Evolutionary conservation across 2,797 vertebrate species (phyloP).

Genomic region (Neosalanx taihuensis): DNA sequence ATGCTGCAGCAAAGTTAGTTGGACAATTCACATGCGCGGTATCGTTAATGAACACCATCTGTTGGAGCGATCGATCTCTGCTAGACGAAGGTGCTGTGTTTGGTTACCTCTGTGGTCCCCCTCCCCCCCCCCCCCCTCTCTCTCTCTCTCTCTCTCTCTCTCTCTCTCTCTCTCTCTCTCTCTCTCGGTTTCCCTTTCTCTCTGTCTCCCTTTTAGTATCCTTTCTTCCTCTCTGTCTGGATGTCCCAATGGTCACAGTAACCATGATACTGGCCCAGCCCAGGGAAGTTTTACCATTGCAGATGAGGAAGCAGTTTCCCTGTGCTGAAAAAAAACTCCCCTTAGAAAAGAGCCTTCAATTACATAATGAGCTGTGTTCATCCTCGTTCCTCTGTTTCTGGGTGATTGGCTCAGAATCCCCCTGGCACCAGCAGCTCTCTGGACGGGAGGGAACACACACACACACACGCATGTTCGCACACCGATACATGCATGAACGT

Average conservation of each 20-base stretch:
- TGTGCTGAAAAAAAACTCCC: not conserved
- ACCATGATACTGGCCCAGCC: not conserved
- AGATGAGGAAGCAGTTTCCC: not conserved
- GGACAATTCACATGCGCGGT: slow-evolving; percentile 13
- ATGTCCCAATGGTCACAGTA: not conserved
- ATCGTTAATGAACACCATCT: slow-evolving; percentile 47
- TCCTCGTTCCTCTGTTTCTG: slow-evolving; percentile 40
- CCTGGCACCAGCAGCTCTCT: slow-evolving; percentile 27
- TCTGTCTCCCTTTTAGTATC: not conserved
- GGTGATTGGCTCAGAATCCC: slow-evolving; percentile 39
- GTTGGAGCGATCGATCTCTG: slow-evolving; percentile 35
- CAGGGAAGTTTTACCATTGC: not conserved
- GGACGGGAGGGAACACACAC: slow-evolving; percentile 12
- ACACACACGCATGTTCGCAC: not conserved
- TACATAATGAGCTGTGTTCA: slow-evolving; percentile 50
- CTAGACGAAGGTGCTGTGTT: not conserved
- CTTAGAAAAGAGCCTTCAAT: slow-evolving; percentile 50
- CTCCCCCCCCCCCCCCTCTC: not conserved
- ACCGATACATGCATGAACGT: not conserved
- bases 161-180: not conserved
- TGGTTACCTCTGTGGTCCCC: slow-evolving; percentile 3
- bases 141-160: not conserved
- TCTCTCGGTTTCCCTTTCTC: not conserved
- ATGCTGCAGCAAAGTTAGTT: slow-evolving; percentile 34
- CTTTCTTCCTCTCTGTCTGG: no score